Conservation (phyloP, 2,113 vertebrate species). For the Actenoides hombroni region DNA sequence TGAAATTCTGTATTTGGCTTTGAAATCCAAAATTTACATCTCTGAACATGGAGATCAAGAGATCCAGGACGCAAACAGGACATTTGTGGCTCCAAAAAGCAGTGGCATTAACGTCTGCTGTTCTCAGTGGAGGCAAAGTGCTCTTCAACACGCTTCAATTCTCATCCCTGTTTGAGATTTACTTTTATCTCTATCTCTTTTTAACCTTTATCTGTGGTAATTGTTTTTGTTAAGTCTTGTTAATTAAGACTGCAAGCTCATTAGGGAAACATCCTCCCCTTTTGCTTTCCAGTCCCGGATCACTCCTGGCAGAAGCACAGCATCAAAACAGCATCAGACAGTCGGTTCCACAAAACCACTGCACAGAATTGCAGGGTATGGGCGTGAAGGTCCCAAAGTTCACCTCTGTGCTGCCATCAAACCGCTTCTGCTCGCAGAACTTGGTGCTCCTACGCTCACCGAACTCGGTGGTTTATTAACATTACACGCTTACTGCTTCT, state of each 20-base stretch:
- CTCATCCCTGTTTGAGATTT: neutral
- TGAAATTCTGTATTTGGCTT: neutral
- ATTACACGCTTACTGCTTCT: neutral
- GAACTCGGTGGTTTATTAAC: rapidly evolving
- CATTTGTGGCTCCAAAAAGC: neutral
- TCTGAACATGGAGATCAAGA: neutral
- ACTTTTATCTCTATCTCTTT: neutral
- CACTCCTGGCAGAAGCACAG: neutral
- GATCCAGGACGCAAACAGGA: neutral
- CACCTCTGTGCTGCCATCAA: neutral
- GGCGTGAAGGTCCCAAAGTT: neutral
- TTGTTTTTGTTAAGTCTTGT: neutral
- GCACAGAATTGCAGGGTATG: neutral
- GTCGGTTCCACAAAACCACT: neutral
- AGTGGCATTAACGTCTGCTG: neutral
- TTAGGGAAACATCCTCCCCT: neutral
- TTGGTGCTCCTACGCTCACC: neutral
- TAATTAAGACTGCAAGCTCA: slow-evolving; percentile 19
- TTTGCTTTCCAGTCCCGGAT: neutral
- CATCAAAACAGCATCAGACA: neutral
- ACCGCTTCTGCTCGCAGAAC: neutral
- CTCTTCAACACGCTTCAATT: neutral
- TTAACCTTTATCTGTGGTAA: neutral
- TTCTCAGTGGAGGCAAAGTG: neutral
- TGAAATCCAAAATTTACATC: neutral